Conservation (phyloP, 1,140 invertebrate species). For the Heliothis subflexa region DNA sequence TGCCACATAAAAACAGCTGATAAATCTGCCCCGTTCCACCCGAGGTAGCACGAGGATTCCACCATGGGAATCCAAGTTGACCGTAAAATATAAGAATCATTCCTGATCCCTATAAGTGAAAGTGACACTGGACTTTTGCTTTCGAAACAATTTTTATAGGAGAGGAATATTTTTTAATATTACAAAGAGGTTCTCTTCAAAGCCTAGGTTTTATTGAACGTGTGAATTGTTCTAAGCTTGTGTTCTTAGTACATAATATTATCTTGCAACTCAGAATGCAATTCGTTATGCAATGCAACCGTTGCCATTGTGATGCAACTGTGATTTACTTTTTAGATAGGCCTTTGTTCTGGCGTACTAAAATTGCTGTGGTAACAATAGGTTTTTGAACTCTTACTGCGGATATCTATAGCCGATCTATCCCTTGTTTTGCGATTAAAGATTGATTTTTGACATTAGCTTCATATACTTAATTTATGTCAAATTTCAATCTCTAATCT, state of each 20-base stretch:
- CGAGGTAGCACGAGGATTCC: conserved; percentile 23
- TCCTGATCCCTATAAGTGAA: conserved; percentile 58
- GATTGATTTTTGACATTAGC: no score
- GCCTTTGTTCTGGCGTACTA: no score
- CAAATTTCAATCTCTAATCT: no score
- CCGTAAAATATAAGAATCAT: conserved; percentile 67
- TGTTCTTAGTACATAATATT: conserved; percentile 12
- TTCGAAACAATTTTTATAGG: conserved; percentile 49
- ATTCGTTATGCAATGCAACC: conserved; percentile 7
- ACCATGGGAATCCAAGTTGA: conserved; percentile 60
- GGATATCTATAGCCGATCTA: no score
- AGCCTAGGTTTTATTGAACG: conserved; percentile 17
- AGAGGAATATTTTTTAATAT: no score
- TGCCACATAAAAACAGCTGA: conserved; percentile 61
- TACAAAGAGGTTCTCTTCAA: neutral
- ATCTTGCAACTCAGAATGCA: conserved; percentile 3
- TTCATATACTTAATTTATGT: no score
- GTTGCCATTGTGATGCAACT: conserved; percentile 11
- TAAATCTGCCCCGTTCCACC: conserved; percentile 59
- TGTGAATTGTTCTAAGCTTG: conserved; percentile 1
- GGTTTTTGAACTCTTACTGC: no score
- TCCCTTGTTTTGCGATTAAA: no score
- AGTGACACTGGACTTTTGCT: conserved; percentile 71
- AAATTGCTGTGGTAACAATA: no score
- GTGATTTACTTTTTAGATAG: conserved; percentile 3